Evolutionary conservation across 2,113 vertebrate species (phyloP).

Genomic region (Lepus timidus): DNA sequence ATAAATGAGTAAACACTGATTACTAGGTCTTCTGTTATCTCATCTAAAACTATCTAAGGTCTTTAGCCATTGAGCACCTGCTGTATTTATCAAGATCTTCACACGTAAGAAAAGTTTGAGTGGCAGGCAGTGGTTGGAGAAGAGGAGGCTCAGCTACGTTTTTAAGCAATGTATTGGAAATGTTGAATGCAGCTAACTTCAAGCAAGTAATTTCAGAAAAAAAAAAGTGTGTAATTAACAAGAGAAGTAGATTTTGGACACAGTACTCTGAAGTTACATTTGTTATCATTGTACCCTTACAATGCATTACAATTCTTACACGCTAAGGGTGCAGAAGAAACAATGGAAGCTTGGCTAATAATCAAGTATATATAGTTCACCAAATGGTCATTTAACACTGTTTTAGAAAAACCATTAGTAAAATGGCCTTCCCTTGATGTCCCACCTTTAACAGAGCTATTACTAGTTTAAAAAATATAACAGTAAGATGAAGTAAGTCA

Average conservation of each 20-base stretch:
- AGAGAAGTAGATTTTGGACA: not conserved
- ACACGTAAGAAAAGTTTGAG: not conserved
- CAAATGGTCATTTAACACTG: not conserved
- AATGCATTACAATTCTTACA: not conserved
- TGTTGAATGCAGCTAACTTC: not conserved
- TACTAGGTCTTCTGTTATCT: not conserved
- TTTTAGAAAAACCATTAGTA: not conserved
- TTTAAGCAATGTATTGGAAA: not conserved
- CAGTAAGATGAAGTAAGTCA: not conserved
- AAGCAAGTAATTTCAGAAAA: not conserved
- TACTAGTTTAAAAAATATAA: not conserved
- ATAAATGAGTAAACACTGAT: not conserved
- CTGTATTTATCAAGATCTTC: not conserved
- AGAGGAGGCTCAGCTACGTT: not conserved
- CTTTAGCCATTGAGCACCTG: not conserved
- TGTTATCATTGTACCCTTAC: not conserved
- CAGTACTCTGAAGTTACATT: not conserved
- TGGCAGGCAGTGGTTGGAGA: rapidly evolving
- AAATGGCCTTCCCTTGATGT: not conserved
- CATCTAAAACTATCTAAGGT: not conserved
- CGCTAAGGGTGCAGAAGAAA: not conserved
- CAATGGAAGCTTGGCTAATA: not conserved
- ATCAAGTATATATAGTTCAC: not conserved
- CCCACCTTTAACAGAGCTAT: not conserved
- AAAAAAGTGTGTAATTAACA: not conserved